These are phyloP conservation scores for Nasonia oneida DNA, from an alignment of 2,888 invertebrate species.

Conservation along the genomic window DNA sequence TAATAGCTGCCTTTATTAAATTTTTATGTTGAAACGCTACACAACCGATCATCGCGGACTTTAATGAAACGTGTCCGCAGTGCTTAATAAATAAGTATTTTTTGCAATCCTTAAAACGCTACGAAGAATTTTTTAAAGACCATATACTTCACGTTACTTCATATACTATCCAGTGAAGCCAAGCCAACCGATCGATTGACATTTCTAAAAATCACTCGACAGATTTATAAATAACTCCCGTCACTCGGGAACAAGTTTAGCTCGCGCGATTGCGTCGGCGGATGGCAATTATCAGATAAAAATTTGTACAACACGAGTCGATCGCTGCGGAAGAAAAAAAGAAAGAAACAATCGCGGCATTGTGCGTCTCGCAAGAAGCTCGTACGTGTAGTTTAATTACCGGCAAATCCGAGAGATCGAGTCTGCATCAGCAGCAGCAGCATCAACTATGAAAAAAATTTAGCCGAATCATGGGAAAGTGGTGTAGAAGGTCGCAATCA, in stretches of 20 bases:
- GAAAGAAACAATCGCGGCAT: background rate
- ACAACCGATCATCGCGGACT: too few relatives aligned
- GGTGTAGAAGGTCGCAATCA: constrained; percentile 27
- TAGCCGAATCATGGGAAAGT: constrained; percentile 44
- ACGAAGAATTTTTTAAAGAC: too few relatives aligned
- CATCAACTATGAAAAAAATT: constrained; percentile 4
- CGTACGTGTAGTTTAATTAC: constrained; percentile 7
- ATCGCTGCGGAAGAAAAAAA: background rate
- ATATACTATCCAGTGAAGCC: too few relatives aligned
- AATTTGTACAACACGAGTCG: background rate
- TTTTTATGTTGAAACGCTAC: too few relatives aligned
- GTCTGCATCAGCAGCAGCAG: background rate
- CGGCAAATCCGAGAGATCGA: constrained; percentile 9
- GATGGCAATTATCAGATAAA: constrained; percentile 8
- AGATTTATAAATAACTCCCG: background rate
- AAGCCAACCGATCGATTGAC: background rate
- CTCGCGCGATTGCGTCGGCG: background rate
- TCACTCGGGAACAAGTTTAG: background rate
- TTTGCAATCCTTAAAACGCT: too few relatives aligned
- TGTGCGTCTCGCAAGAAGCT: constrained; percentile 1
- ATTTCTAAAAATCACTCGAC: background rate
- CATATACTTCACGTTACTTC: too few relatives aligned
- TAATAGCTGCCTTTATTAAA: too few relatives aligned
- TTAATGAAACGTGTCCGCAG: too few relatives aligned
- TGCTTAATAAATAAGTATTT: too few relatives aligned